Conservation (phyloP, 2,797 vertebrate genomes). For the Danio aesculapii region DNA sequence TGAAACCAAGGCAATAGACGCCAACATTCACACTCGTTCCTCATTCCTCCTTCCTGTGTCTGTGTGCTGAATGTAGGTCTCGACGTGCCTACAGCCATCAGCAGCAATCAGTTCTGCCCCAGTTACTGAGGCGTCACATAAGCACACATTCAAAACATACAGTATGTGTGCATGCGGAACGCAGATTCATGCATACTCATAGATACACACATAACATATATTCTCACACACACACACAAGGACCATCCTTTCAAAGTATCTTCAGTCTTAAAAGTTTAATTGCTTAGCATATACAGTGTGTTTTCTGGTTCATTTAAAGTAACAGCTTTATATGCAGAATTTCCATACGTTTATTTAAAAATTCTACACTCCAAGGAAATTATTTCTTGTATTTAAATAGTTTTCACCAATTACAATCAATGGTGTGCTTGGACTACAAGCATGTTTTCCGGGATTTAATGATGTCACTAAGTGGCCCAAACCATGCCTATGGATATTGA, state of each 20-base stretch:
- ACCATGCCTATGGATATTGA: too few species aligned
- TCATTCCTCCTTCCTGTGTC: constrained; percentile 45
- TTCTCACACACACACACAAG: constrained; percentile 26
- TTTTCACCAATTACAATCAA: too few species aligned
- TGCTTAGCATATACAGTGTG: neutral
- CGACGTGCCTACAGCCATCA: constrained; percentile 79
- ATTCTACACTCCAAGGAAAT: too few species aligned
- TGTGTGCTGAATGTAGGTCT: constrained; percentile 80
- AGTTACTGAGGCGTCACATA: constrained; percentile 78
- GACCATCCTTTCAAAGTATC: neutral
- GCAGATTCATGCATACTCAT: constrained; percentile 34
- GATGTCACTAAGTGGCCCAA: too few species aligned
- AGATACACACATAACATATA: constrained; percentile 34
- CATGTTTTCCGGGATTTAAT: too few species aligned
- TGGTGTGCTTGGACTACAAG: too few species aligned
- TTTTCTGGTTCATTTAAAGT: neutral
- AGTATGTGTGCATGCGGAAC: constrained; percentile 44
- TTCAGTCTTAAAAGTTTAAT: neutral
- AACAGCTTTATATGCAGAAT: neutral
- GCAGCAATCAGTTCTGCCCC: constrained; percentile 84
- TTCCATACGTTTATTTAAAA: too few species aligned
- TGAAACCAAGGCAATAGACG: constrained; percentile 37
- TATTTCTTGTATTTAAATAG: too few species aligned
- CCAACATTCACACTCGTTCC: constrained; percentile 47
- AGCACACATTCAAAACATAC: constrained; percentile 57